Base-by-base conservation (phyloP, 2,113 vertebrate species). In the Struthio camelus region DNA sequence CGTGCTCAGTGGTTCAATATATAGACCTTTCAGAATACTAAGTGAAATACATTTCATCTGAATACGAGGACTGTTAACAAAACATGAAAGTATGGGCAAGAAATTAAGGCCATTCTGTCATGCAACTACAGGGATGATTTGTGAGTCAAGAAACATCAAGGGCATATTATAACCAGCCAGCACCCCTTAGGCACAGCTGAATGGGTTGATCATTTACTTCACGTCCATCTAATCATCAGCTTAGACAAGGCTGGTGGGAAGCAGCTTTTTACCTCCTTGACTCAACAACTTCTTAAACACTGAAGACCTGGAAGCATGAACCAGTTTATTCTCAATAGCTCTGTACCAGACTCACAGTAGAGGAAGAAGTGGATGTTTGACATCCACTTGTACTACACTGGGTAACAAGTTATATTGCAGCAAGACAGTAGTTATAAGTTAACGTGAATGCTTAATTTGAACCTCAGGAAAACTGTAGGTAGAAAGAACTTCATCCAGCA, bases 101-200 rank as follows among this genome's bases (percentile, higher is more conserved):
- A 95, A 95, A 83, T 90, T 77, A 91, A 94, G 91, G 94, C 93
- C 51, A 3, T 97, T 89, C 81, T 93, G 87, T 95, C 96, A 96
- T 96, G 97, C 92, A 96, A 75, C 11, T 80, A 75, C 64, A 89
- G 72, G 86, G 81, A 44, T 58, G 78, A 93, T 85, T 23, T 72
- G 94, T 89, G 89, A 92, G 69, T 91, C 44, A 71, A 58, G 91
- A 80, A 93, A 89, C 30, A 96, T 84, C 62, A 96, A 79, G 96
- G 91, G 87, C 82, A 40, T 58, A 28, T 20, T 4, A 73, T 85
- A 58, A n/a, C 54, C 66, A 89, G 79, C 72, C 67, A 64, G 36
- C 34, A 7, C 11, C 82, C 61, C 14, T 23, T 6, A 2, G 44
- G 1, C 0, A 7, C 0, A 3, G 16, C 36, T 0, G 7, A 38